A percentile compares a stretch with the other conserved stretches of the same genome.
phyloP scores from a whole-genome alignment of 2,797 vertebrate genomes.

The Pangasius macronema region DNA sequence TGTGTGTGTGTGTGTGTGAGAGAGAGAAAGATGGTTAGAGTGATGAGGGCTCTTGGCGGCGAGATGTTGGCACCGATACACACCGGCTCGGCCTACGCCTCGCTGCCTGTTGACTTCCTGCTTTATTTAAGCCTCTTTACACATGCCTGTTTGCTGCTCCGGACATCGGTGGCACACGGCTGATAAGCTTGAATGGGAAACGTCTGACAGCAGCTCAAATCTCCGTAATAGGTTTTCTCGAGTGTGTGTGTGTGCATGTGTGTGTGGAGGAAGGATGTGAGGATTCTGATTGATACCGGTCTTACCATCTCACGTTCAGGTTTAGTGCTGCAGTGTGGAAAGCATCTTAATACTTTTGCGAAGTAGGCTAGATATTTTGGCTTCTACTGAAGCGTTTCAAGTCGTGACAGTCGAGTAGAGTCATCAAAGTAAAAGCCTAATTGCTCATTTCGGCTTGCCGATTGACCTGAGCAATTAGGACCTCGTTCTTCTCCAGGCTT shows the following conservation, averaged over 20 bases:
- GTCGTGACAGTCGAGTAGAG: background rate
- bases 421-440: slow-evolving; percentile 18
- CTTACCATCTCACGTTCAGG: slow-evolving; percentile 32
- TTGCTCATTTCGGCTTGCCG: slow-evolving; percentile 14
- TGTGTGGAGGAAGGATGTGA: slow-evolving; percentile 29
- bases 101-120: slow-evolving; percentile 71
- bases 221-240: slow-evolving; percentile 70
- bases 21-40: slow-evolving; percentile 7
- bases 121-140: slow-evolving; percentile 75
- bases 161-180: slow-evolving; percentile 72
- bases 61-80: slow-evolving; percentile 62
- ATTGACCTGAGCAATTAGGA: slow-evolving; percentile 35
- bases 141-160: slow-evolving; percentile 73
- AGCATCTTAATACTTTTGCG: slow-evolving; percentile 15
- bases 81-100: slow-evolving; percentile 46
- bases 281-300: slow-evolving; percentile 40
- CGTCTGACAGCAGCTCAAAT: slow-evolving; percentile 71
- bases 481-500: slow-evolving; percentile 11
- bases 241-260: slow-evolving; percentile 62
- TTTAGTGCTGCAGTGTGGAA: slow-evolving; percentile 11
- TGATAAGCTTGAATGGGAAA: slow-evolving; percentile 74
- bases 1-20: background rate
- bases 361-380: background rate
- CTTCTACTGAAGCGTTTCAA: background rate
- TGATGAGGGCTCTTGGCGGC: slow-evolving; percentile 32